Evolutionary conservation across 2,113 vertebrate species (phyloP).

Genomic region (Cranoglanis bouderius): DNA sequence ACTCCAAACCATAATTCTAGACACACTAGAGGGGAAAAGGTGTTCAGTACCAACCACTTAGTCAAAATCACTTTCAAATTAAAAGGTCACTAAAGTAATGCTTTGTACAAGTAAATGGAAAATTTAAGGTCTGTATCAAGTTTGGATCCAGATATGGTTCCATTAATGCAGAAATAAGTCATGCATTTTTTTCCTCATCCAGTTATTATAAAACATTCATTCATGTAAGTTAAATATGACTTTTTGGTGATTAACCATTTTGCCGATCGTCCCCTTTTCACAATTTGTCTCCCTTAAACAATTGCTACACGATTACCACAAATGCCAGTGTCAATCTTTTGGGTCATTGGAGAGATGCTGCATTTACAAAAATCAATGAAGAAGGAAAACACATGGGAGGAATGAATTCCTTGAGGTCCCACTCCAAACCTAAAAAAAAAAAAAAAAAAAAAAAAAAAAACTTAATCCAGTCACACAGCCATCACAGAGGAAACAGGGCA

Average conservation of each 20-base stretch:
- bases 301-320: constrained; percentile 27
- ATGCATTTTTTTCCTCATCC: constrained; percentile 32
- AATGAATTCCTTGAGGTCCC: constrained; percentile 35
- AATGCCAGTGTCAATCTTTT: constrained; percentile 27
- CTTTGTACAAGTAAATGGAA: not conserved
- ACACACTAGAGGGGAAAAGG: not conserved
- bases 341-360: constrained; percentile 34
- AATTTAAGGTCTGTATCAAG: not conserved
- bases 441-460: not conserved
- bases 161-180: constrained; percentile 22
- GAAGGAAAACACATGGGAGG: constrained; percentile 1
- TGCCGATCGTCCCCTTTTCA: constrained; percentile 10
- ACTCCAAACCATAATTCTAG: constrained; percentile 10
- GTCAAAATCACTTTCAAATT: constrained; percentile 27
- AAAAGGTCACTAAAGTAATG: constrained; percentile 27
- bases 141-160: not conserved
- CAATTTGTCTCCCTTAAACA: not conserved
- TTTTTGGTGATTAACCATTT: not conserved
- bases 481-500: constrained; percentile 43
- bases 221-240: constrained; percentile 12
- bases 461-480: constrained; percentile 55
- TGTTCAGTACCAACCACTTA: constrained; percentile 34
- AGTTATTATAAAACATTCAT: constrained; percentile 38
- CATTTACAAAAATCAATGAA: constrained; percentile 3
- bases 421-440: constrained; percentile 46